phyloP scores from a whole-genome alignment of 2,113 vertebrate genomes.

The Acanthochromis polyacanthus region DNA sequence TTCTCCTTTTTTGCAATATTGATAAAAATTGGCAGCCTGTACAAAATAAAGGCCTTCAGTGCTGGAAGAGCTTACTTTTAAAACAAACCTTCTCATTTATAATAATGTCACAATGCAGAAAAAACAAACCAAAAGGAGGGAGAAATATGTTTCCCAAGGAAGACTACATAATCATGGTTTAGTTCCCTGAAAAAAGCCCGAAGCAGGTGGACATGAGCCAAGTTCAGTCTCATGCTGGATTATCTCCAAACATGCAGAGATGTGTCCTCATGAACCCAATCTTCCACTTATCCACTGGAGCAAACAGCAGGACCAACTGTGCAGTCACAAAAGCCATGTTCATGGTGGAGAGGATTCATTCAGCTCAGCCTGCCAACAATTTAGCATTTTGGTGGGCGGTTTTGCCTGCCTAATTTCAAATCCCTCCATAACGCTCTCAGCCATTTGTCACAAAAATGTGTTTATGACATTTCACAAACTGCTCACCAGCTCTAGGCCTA shows the following conservation, averaged over 20 bases:
- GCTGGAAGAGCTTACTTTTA: conserved; percentile 16
- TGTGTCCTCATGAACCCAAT: conserved; percentile 47
- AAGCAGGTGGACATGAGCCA: conserved; percentile 20
- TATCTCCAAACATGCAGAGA: conserved; percentile 28
- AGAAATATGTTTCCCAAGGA: conserved; percentile 19
- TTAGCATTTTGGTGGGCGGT: conserved; percentile 41
- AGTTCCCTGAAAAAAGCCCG: conserved; percentile 18
- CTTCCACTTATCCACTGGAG: conserved; percentile 34
- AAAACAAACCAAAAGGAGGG: conserved; percentile 48
- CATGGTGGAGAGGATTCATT: conserved; percentile 39
- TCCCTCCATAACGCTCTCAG: background rate
- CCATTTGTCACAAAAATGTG: conserved; percentile 37
- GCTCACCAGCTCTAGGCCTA: background rate
- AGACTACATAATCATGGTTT: conserved; percentile 17
- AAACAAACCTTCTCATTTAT: conserved; percentile 50
- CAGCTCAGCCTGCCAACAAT: conserved; percentile 14
- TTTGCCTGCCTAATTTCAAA: conserved; percentile 28
- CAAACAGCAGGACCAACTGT: conserved; percentile 35
- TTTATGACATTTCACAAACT: conserved; percentile 23
- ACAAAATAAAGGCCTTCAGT: conserved; percentile 14
- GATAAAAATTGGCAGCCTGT: conserved; percentile 6
- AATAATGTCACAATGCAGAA: conserved; percentile 14
- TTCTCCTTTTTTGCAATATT: conserved; percentile 9
- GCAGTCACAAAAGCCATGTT: conserved; percentile 34
- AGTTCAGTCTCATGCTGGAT: conserved; percentile 23